Evolutionary conservation across 2,113 vertebrate species (phyloP).

Genomic region (Isichthys henryi): DNA sequence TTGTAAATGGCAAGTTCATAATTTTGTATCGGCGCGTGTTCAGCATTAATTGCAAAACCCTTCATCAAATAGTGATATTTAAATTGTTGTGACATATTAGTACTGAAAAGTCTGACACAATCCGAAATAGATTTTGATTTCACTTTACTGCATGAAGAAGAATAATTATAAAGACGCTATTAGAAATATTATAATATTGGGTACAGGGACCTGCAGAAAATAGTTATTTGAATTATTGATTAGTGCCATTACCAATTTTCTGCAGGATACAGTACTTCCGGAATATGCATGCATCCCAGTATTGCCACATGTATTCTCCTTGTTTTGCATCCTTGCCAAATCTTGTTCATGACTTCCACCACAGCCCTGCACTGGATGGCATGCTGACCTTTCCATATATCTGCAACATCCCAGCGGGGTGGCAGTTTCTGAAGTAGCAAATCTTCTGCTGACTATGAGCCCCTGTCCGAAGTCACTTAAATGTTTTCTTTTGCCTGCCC

Average conservation of each 20-base stretch:
- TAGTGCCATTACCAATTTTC: conserved; percentile 36
- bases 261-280: conserved; percentile 33
- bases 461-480: not conserved
- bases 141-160: conserved; percentile 25
- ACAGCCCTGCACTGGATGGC: not conserved
- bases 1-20: conserved; percentile 53
- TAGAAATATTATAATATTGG: conserved; percentile 10
- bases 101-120: conserved; percentile 37
- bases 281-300: not conserved
- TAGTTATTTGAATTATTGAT: conserved; percentile 50
- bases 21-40: conserved; percentile 54
- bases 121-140: conserved; percentile 38
- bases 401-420: not conserved
- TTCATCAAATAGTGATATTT: conserved; percentile 40
- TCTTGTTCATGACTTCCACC: not conserved
- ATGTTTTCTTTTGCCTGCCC: not conserved
- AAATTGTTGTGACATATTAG: conserved; percentile 46
- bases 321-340: not conserved
- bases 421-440: not conserved
- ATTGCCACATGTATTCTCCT: not conserved
- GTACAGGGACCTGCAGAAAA: conserved; percentile 26
- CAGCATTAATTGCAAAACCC: conserved; percentile 52
- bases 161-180: not conserved
- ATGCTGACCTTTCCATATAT: not conserved
- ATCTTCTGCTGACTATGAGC: not conserved